Base-by-base conservation (phyloP, 2,113 vertebrate genomes). In the Tachycineta bicolor region DNA sequence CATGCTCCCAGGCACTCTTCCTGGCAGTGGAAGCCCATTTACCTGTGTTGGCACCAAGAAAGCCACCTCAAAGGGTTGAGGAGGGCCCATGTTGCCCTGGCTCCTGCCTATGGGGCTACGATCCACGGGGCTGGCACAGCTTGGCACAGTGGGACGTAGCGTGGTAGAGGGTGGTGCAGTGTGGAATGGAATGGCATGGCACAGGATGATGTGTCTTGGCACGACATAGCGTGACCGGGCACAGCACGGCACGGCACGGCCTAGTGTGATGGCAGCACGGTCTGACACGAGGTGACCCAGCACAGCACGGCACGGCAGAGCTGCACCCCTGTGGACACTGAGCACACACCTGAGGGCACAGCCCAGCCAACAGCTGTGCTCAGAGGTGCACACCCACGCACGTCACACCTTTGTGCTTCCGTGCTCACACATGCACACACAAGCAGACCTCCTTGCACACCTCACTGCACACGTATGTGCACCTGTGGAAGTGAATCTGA, bases 311-410 rank as follows among this genome's bases (percentile, higher is more conserved):
- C 56, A 50, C 3, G 43, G 33, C 74, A 62, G 34, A 25, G 12
- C 50, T 24, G 28, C 15, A 33, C 2, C 9, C 21, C 37, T 0
- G 1, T 4, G 44, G 11, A 24, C 55, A 13, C 2, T 18, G 39
- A 33, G 55, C 39, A 44, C 47, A 52, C 37, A 14, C 6, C 9
- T 1, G 1, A 29, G 41, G 13, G 65, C 65, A 79, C 49, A 22
- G 1, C 25, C 31, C 25, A 14, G 49, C 0, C 2, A 41, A 6
- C 24, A 34, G 58, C 20, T 21, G 24, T 26, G 34, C 68, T 23
- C 50, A 37, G 22, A 58, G 59, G 17, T 6, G 43, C 59, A 26
- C 50, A 26, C 43, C 24, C 49, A 3, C 3, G 11, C 4, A 20
- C 0, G 0, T 12, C 10, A 43, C 43, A 58, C 60, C 43, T 64